phyloP scores from a whole-genome alignment of 2,113 vertebrate genomes.

The Syngnathus typhle region DNA sequence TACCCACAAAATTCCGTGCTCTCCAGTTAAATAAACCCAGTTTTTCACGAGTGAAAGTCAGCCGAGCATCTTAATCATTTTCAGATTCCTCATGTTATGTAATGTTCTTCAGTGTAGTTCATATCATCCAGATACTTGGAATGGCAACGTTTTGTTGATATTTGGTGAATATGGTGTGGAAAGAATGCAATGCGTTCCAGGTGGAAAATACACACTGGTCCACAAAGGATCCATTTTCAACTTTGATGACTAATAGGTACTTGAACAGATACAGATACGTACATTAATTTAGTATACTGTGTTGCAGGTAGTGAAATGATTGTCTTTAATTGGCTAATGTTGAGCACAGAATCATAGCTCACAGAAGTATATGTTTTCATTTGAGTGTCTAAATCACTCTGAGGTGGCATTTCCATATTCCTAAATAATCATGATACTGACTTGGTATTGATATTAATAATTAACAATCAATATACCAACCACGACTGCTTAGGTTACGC shows the following conservation, averaged over 20 bases:
- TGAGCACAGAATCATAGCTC: neutral
- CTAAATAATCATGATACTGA: too few species aligned
- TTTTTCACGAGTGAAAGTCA: conserved; percentile 7
- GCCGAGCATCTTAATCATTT: conserved; percentile 27
- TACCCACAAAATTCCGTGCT: conserved; percentile 3
- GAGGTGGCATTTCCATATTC: neutral
- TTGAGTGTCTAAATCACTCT: neutral
- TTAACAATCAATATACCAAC: too few species aligned
- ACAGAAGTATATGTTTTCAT: neutral
- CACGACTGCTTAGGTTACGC: too few species aligned
- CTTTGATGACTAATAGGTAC: neutral
- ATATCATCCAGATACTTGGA: conserved; percentile 17
- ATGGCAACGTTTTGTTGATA: conserved; percentile 9
- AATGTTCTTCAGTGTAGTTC: conserved; percentile 23
- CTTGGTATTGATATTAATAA: too few species aligned
- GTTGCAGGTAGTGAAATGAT: neutral
- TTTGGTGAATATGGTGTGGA: conserved; percentile 26
- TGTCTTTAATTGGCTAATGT: neutral
- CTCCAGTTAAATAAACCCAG: conserved; percentile 24
- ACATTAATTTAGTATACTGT: neutral
- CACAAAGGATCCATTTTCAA: neutral
- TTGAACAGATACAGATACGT: neutral
- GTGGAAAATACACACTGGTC: neutral
- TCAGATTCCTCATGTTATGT: conserved; percentile 32
- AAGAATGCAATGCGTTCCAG: conserved; percentile 23